Evolutionary conservation across 2,888 invertebrate genomes (phyloP), one percentile per base, ranked within the genome.

Genomic region (Tridacna gigas): DNA sequence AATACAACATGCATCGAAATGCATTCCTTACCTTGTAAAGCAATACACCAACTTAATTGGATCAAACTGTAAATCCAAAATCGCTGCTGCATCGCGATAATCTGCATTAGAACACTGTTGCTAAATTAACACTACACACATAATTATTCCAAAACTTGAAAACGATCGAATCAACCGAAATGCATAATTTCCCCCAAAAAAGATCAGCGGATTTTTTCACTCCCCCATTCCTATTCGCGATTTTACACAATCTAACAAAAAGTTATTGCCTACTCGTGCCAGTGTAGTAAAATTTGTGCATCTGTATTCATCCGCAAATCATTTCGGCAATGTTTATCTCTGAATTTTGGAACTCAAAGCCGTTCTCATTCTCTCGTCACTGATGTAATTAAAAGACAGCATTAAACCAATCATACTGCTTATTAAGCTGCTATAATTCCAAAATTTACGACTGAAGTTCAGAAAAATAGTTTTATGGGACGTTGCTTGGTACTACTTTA

Each of bases 271-370:
- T 63, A 75, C 77, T 61, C 78, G 78, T 78, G 78, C 78, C 78
- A 71, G 73, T 61, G 63, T 71, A 78, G 71, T 71, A 71, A 78
- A 78, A 28, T 78, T 71, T 75, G 78, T 78, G 77, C 77, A 78
- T 78, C 78, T 11, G 60, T 78, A 78, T 78, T 60, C 51, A 25
- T 78, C 60, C 78, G 78, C 78, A 3, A 12, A 13, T 7, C 51
- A 71, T 71, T 71, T 71, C 51, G 71, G 71, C 56, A 71, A 71
- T 71, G 51, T 71, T 71, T 71, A 51, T 71, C 71, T 71, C 13
- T 13, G 22, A 71, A 11, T 71, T 37, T 45, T 67, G 22, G 12
- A n/a, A 71, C 2, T 63, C 1, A 74, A 74, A 37, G 37, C 37
- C 7, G 37, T 37, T 37, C 37, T 37, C 2, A 37, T 4, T 4